phyloP scores from a whole-genome alignment of 2,888 invertebrate species.

The Geotrupes spiniger region DNA sequence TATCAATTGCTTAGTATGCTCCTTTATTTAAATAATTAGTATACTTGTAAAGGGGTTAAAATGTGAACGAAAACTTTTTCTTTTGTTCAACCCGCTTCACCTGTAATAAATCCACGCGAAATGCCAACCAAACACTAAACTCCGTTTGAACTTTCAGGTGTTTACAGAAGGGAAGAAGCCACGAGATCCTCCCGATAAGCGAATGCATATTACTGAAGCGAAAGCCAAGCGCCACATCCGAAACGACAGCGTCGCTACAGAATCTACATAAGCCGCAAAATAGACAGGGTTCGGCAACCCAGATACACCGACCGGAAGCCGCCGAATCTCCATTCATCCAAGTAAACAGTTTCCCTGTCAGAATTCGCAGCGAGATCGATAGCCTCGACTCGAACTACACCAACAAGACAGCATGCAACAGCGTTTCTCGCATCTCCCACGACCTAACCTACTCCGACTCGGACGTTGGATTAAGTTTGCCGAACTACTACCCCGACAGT shows the following conservation, averaged over 20 bases:
- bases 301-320: constrained; percentile 12
- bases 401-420: constrained; percentile 55
- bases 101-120: too few relatives aligned
- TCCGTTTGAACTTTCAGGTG: constrained; percentile 27
- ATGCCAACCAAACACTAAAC: too few relatives aligned
- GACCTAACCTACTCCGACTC: constrained; percentile 47
- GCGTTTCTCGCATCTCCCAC: constrained; percentile 33
- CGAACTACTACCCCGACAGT: constrained; percentile 49
- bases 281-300: constrained; percentile 14
- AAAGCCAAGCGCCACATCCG: constrained; percentile 32
- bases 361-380: constrained; percentile 52
- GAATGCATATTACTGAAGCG: constrained; percentile 26
- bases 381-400: constrained; percentile 60
- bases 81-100: too few relatives aligned
- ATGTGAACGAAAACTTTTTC: too few relatives aligned
- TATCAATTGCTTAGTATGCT: too few relatives aligned
- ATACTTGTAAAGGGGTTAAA: too few relatives aligned
- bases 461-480: constrained; percentile 48
- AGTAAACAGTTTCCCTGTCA: constrained; percentile 15
- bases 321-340: constrained; percentile 8
- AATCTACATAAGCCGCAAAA: constrained; percentile 22
- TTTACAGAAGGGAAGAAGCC: constrained; percentile 34
- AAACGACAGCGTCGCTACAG: constrained; percentile 32
- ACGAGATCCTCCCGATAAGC: constrained; percentile 33
- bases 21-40: too few relatives aligned